These are phyloP conservation scores for Sisyra nigra DNA, from an alignment of 2,888 invertebrate genomes.

Conservation along the genomic window DNA sequence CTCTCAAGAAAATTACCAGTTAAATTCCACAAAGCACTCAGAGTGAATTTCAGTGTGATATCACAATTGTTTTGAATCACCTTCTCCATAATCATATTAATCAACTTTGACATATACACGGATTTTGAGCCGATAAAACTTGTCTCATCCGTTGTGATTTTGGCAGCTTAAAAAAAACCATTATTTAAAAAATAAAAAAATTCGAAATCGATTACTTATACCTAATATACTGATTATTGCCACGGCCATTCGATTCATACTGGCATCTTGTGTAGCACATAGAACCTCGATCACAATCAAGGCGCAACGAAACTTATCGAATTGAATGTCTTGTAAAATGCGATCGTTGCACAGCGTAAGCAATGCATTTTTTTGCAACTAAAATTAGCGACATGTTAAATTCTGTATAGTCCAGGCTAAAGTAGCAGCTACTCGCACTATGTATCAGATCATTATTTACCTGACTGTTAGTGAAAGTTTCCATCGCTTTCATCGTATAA, in stretches of 20 bases:
- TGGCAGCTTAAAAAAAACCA: conserved; percentile 23
- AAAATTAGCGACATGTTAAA: too few species aligned
- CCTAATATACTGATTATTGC: conserved; percentile 60
- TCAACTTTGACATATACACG: conserved; percentile 48
- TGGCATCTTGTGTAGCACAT: conserved; percentile 47
- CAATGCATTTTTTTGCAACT: conserved; percentile 55
- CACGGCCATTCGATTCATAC: conserved; percentile 63
- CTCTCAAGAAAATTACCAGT: too few species aligned
- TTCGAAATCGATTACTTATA: conserved; percentile 10
- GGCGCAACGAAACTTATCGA: conserved; percentile 47
- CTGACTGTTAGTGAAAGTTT: conserved; percentile 45
- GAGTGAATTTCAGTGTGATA: conserved; percentile 58
- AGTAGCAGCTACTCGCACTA: too few species aligned
- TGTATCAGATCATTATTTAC: too few species aligned
- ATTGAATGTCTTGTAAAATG: conserved; percentile 53
- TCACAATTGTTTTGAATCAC: conserved; percentile 34
- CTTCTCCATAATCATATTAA: conserved; percentile 43
- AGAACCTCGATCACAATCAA: conserved; percentile 54
- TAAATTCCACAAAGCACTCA: conserved; percentile 63
- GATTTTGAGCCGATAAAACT: conserved; percentile 46
- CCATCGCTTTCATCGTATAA: conserved; percentile 49
- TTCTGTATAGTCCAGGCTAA: not conserved
- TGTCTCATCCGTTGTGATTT: conserved; percentile 50
- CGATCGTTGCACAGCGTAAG: conserved; percentile 59
- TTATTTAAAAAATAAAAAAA: not conserved